Evolutionary conservation across 2,113 vertebrate genomes (phyloP).

Genomic region (Choloepus hoffmanni): DNA sequence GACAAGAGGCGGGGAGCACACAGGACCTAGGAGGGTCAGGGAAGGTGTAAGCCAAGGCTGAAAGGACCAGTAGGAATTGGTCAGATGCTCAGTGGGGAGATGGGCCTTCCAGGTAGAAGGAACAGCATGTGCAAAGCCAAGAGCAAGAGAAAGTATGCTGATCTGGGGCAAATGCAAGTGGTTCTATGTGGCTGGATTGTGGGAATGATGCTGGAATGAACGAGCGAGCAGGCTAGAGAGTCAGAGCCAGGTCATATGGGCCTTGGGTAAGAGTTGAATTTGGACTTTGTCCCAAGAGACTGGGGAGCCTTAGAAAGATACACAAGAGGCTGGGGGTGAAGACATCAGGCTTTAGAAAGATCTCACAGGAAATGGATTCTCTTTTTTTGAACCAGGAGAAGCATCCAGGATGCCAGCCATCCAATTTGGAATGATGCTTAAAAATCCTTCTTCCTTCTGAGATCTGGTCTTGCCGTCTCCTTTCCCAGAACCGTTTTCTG

Average conservation of each 20-base stretch:
- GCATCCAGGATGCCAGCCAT: background rate
- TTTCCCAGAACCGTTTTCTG: conserved; percentile 15
- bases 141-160: background rate
- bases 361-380: background rate
- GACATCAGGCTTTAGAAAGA: background rate
- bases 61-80: background rate
- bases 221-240: background rate
- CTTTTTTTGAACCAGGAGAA: background rate
- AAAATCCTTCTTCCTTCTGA: background rate
- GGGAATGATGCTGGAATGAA: background rate
- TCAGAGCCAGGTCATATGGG: background rate
- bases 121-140: background rate
- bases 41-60: background rate
- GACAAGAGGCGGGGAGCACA: background rate
- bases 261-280: background rate
- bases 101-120: background rate
- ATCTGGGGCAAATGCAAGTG: rapidly evolving
- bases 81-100: background rate
- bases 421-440: background rate
- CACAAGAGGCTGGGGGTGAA: background rate
- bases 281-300: background rate
- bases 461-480: background rate
- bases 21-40: background rate
- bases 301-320: background rate
- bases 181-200: rapidly evolving